phyloP scores from a whole-genome alignment of 2,888 invertebrate species.

The Melanotus villosus region DNA sequence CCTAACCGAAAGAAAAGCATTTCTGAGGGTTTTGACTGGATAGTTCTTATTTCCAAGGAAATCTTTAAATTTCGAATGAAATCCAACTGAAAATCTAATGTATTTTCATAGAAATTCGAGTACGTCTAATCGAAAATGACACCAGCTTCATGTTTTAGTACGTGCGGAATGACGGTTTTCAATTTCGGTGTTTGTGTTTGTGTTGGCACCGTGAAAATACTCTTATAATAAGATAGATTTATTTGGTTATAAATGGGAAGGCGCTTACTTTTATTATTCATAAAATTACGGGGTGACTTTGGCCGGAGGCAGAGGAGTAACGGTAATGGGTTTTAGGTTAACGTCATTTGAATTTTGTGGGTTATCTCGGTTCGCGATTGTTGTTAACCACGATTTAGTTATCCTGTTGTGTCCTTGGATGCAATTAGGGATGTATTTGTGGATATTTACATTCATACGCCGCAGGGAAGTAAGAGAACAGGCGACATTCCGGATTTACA shows the following conservation, averaged over 20 bases:
- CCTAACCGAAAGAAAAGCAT: no score
- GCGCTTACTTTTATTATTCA: slow-evolving; percentile 17
- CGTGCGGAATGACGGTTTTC: no score
- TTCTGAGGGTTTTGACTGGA: no score
- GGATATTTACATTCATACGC: slow-evolving; percentile 48
- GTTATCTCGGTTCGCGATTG: slow-evolving; percentile 37
- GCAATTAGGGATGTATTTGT: slow-evolving; percentile 47
- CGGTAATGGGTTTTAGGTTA: slow-evolving; percentile 31
- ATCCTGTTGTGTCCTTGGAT: slow-evolving; percentile 40
- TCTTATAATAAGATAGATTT: no score
- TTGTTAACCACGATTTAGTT: slow-evolving; percentile 35
- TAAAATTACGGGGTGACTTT: slow-evolving; percentile 29
- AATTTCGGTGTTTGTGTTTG: no score
- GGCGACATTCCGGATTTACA: slow-evolving; percentile 47
- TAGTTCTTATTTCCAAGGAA: no score
- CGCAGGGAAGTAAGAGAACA: slow-evolving; percentile 40
- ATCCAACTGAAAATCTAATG: no score
- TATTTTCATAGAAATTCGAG: no score
- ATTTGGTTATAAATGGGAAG: slow-evolving; percentile 7
- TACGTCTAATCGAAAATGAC: no score
- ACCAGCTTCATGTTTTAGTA: no score
- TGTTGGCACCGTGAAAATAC: no score
- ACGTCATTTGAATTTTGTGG: slow-evolving; percentile 38
- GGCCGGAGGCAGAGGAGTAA: slow-evolving; percentile 23
- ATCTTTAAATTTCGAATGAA: no score